phyloP scores from a whole-genome alignment of 2,888 invertebrate species.

The Hydrotaea cyrtoneurina region DNA sequence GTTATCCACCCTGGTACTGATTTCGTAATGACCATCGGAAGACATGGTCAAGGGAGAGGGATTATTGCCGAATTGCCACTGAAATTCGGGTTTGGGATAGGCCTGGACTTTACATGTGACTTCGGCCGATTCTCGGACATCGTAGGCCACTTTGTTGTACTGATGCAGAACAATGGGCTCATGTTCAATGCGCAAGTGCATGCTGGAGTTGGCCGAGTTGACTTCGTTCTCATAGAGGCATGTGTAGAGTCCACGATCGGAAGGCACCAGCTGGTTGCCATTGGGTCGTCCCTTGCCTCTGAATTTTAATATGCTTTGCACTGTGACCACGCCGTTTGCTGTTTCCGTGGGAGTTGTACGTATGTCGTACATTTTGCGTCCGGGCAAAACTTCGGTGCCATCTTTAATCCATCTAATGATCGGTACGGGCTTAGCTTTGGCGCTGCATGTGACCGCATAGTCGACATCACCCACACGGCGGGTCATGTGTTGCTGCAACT shows the following conservation, averaged over 20 bases:
- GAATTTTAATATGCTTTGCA: conserved; percentile 91
- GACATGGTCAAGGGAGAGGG: conserved; percentile 88
- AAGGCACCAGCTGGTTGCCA: conserved; percentile 88
- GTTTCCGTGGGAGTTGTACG: conserved; percentile 87
- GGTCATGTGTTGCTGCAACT: conserved; percentile 91
- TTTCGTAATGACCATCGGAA: conserved; percentile 92
- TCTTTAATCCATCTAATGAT: conserved; percentile 93
- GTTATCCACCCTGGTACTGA: conserved; percentile 89
- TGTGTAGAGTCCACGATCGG: conserved; percentile 92
- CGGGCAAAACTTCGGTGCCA: conserved; percentile 88
- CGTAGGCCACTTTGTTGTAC: conserved; percentile 93
- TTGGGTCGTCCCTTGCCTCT: conserved; percentile 89
- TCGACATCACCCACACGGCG: conserved; percentile 89
- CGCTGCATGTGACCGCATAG: conserved; percentile 91
- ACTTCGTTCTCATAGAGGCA: conserved; percentile 95
- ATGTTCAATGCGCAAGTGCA: conserved; percentile 95
- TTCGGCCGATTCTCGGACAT: conserved; percentile 90
- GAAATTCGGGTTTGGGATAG: conserved; percentile 95
- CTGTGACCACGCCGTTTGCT: conserved; percentile 88
- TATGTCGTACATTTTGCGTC: conserved; percentile 90
- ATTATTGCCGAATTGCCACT: conserved; percentile 92
- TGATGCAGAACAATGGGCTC: conserved; percentile 92
- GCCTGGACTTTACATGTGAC: conserved; percentile 94
- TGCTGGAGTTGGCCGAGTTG: conserved; percentile 91
- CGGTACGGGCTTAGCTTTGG: conserved; percentile 93